A percentile compares a stretch with the other conserved stretches of the same genome.
Conservation (phyloP, 2,888 invertebrate genomes). For the Tetanocera ferruginea region DNA sequence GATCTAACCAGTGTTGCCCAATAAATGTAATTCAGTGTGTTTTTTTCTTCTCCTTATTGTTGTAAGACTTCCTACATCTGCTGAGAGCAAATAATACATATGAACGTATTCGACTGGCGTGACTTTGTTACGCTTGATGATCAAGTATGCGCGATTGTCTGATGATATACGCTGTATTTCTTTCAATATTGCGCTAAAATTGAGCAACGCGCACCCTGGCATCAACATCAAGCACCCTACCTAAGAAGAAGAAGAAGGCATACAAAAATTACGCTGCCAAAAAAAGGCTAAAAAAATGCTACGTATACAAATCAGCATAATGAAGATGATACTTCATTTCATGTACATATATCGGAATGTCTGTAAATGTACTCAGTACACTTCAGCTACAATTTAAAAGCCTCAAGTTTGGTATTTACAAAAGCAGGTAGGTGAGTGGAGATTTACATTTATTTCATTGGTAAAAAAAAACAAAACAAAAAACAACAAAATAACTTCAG, state of each 20-base stretch:
- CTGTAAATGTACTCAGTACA: background rate
- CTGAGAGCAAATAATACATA: background rate
- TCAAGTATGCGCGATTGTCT: background rate
- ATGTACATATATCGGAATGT: background rate
- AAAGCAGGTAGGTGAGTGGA: slow-evolving; percentile 15
- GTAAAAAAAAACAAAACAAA: background rate
- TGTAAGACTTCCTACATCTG: background rate
- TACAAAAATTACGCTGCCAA: slow-evolving; percentile 13
- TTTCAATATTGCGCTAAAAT: background rate
- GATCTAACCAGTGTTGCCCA: background rate
- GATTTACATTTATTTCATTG: background rate
- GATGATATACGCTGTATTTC: too few species aligned
- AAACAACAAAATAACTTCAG: background rate
- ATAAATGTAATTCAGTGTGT: background rate
- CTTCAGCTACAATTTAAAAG: background rate
- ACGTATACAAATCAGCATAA: slow-evolving; percentile 20
- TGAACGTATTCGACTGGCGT: background rate
- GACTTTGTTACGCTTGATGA: background rate
- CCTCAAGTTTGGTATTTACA: slow-evolving; percentile 12
- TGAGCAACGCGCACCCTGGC: background rate
- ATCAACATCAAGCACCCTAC: background rate
- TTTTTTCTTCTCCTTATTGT: too few species aligned
- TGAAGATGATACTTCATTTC: slow-evolving; percentile 16
- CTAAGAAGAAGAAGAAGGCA: background rate
- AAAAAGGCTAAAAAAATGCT: background rate